These are phyloP conservation scores for Myiotriccus ornatus DNA, from an alignment of 2,797 vertebrate species.

Conservation along the genomic window DNA sequence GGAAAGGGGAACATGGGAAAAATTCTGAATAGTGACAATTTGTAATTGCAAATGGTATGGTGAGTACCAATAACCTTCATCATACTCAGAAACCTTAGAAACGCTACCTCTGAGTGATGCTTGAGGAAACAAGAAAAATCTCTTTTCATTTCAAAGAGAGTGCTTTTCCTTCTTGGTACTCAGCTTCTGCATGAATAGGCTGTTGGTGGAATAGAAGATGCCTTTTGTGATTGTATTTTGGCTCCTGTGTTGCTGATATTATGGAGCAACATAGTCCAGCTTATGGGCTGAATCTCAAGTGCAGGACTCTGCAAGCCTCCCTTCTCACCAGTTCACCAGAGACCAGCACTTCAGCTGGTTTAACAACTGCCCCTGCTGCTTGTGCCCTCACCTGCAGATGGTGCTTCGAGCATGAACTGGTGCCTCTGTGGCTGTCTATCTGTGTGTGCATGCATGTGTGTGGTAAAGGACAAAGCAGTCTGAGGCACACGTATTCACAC, in stretches of 20 bases:
- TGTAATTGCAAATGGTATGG: slow-evolving; percentile 1
- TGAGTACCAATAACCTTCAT: slow-evolving; percentile 1
- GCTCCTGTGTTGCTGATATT: not conserved
- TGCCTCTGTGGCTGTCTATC: not conserved
- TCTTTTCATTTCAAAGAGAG: not conserved
- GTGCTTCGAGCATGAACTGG: not conserved
- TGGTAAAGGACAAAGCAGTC: not conserved
- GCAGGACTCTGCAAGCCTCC: not conserved
- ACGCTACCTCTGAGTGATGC: not conserved
- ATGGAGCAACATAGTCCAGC: not conserved
- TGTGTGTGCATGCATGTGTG: fast-evolving
- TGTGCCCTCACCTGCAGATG: not conserved
- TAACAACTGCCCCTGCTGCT: not conserved
- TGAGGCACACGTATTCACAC: not conserved
- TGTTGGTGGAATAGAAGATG: not conserved
- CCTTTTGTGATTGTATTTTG: not conserved
- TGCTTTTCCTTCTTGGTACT: not conserved
- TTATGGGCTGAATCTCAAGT: not conserved
- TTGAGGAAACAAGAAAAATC: not conserved
- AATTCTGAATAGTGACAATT: slow-evolving; percentile 31
- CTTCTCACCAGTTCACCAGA: not conserved
- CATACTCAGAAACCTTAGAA: slow-evolving; percentile 13
- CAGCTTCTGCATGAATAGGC: not conserved
- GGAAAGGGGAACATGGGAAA: not conserved
- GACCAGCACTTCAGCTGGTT: not conserved